These are phyloP conservation scores for Aphidoletes aphidimyza DNA, from an alignment of 2,888 invertebrate genomes.

Conservation along the genomic window DNA sequence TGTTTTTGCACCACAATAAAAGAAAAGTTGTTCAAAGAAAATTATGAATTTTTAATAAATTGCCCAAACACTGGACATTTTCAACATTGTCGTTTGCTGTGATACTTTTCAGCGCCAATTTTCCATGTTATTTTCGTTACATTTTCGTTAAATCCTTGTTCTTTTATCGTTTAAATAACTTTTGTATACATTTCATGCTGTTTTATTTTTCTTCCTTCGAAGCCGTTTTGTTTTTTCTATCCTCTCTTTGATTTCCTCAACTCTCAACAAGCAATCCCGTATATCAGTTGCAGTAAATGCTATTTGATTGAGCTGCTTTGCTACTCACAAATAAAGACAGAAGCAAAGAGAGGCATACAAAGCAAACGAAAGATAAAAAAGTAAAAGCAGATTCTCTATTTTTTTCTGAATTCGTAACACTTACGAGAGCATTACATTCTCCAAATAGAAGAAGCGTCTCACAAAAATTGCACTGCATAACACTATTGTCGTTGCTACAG, in stretches of 20 bases:
- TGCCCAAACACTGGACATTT: background rate
- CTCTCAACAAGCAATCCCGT: conserved; percentile 3
- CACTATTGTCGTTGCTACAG: background rate
- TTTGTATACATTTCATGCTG: background rate
- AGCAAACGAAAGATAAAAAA: background rate
- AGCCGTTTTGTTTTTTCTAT: background rate
- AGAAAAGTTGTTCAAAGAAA: background rate
- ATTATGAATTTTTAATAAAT: conserved; percentile 41
- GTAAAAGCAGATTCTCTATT: background rate
- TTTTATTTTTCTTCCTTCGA: background rate
- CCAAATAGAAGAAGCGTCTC: background rate
- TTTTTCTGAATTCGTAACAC: background rate
- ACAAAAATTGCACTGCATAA: background rate
- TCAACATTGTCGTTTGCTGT: background rate
- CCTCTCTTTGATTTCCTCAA: background rate
- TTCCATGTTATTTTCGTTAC: background rate
- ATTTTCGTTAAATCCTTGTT: background rate
- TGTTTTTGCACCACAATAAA: too few species aligned
- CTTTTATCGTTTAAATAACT: conserved; percentile 6
- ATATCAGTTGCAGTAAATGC: conserved; percentile 22
- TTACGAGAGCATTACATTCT: conserved; percentile 27
- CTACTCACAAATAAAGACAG: background rate
- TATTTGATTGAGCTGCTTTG: conserved; percentile 44
- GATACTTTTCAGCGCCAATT: background rate
- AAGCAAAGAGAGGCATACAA: background rate